phyloP scores from a whole-genome alignment of 2,113 vertebrate genomes.

The Prolemur simus region DNA sequence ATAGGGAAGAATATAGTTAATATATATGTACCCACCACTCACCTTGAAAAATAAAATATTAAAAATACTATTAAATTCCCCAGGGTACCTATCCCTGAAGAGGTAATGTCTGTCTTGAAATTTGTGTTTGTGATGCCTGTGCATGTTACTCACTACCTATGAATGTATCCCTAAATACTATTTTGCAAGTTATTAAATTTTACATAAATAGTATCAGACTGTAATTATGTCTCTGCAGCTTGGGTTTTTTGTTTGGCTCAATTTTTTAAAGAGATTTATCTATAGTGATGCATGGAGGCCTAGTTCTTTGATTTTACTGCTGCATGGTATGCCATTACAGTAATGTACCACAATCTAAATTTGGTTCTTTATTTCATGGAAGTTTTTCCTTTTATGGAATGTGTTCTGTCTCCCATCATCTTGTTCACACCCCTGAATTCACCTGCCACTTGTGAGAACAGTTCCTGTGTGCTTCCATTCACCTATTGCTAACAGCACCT shows the following conservation, averaged over 20 bases:
- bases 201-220: not conserved
- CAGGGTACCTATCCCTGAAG: not conserved
- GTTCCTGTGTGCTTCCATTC: not conserved
- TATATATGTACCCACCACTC: not conserved
- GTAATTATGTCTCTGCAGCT: not conserved
- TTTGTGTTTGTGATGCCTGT: not conserved
- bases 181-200: constrained; percentile 16
- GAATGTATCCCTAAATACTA: not conserved
- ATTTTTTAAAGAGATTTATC: not conserved
- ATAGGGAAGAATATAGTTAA: not conserved
- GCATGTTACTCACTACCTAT: not conserved
- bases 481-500: not conserved
- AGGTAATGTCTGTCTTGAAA: not conserved
- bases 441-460: not conserved
- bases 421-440: not conserved
- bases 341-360: not conserved
- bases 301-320: not conserved
- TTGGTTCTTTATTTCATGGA: not conserved
- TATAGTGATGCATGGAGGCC: not conserved
- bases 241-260: not conserved
- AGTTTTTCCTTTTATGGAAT: not conserved
- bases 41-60: constrained; percentile 7
- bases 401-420: not conserved
- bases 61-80: not conserved
- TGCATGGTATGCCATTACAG: not conserved